Base-by-base conservation (phyloP, 2,113 vertebrate species). In the Tachuris rubrigastra region DNA sequence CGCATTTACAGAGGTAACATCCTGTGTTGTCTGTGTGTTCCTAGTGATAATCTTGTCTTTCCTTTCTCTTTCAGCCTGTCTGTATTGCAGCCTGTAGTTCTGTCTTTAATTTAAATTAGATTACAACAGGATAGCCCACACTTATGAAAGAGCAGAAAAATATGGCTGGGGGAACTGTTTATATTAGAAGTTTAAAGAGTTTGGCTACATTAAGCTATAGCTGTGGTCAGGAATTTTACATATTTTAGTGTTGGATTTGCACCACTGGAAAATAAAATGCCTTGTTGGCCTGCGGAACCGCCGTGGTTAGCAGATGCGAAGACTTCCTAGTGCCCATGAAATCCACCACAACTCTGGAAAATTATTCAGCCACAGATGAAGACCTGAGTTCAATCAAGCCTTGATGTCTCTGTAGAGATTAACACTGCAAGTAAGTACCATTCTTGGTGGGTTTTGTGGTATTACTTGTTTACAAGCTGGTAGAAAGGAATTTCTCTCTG, bases 241-340 rank as follows among this genome's bases (percentile, higher is more conserved):
- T 97, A 88, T 86, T 95, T 94, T 86, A 90, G 71, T 71, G 46
- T 62, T 88, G 88, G 78, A 77, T 92, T 96, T 95, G 65, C 56
- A 90, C 52, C 65, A 81, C 69, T 93, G 95, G 91, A 97, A 97
- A 96, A 81, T 84, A 71, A 95, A 95, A 95, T 44, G 50, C 30
- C 39, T 92, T 66, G 52, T 58, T 97, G 83, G 89, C 83, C 37
- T 84, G 59, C 14, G 47, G 84, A 91, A 52, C 50, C 87, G 60
- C 41, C 5, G 1, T 55, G 47, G 60, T 37, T 95, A 72, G 52
- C 94, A 97, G 60, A 92, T 83, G 76, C 84, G 79, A 76, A 65
- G 84, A 74, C 52, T 55, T 92, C 14, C 55, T 52, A 52, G 59
- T 3, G 33, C 56, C 80, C 79, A 44, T 67, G 65, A 84, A 77